A percentile compares a stretch with the other conserved stretches of the same genome.
Conservation (phyloP, 2,113 vertebrate genomes). For the Solea senegalensis region DNA sequence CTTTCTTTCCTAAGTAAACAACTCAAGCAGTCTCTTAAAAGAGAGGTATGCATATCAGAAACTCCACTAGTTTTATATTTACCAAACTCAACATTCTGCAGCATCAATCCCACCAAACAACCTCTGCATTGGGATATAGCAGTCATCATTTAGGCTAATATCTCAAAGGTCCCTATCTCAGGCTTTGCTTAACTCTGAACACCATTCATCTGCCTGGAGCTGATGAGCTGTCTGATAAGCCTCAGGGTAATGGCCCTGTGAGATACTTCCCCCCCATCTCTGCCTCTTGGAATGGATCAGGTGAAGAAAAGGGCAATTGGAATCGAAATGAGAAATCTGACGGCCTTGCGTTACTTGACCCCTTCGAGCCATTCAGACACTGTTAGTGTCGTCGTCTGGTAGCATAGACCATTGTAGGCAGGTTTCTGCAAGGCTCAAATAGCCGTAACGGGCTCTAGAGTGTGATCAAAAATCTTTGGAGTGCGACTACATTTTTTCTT, state of each 20-base stretch:
- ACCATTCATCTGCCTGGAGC: constrained; percentile 39
- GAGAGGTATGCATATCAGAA: neutral
- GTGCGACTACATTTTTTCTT: no score
- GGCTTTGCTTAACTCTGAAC: constrained; percentile 29
- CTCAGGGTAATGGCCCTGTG: constrained; percentile 23
- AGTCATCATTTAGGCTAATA: constrained; percentile 50
- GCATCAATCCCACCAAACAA: constrained; percentile 1
- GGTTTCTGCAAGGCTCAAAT: neutral
- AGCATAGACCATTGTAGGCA: neutral
- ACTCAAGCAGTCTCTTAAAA: neutral
- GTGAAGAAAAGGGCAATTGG: constrained; percentile 47
- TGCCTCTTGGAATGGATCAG: constrained; percentile 19
- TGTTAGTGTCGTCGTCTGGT: constrained; percentile 12
- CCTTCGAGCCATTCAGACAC: constrained; percentile 12
- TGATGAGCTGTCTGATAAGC: constrained; percentile 50
- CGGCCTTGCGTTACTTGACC: constrained; percentile 49
- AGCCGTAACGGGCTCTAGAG: no score
- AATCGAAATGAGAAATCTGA: constrained; percentile 46
- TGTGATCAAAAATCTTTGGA: no score
- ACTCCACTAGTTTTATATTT: neutral
- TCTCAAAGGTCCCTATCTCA: constrained; percentile 43
- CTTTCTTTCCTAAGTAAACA: neutral
- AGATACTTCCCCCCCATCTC: constrained; percentile 26
- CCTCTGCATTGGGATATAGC: constrained; percentile 17
- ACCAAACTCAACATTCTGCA: constrained; percentile 7